A percentile compares a stretch with the other conserved stretches of the same genome.
These are phyloP conservation scores for Leptocoma aspasia DNA, from an alignment of 2,113 vertebrate species.

Conservation along the genomic window DNA sequence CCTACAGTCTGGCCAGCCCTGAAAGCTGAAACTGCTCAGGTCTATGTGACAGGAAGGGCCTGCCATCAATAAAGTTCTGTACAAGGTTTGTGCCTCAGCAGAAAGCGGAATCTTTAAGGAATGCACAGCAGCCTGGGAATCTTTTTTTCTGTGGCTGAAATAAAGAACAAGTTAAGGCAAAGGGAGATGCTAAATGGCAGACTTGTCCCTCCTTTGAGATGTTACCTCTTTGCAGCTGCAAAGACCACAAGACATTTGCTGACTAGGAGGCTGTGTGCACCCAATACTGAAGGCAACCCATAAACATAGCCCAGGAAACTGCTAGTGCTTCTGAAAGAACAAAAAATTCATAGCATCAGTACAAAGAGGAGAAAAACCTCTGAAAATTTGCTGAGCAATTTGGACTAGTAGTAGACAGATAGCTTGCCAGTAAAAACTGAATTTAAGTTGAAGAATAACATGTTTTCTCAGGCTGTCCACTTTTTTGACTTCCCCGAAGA, in stretches of 20 bases:
- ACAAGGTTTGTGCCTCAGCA: background rate
- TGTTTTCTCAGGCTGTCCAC: background rate
- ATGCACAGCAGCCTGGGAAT: background rate
- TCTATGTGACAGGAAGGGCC: background rate
- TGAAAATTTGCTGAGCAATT: background rate
- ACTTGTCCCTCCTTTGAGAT: background rate
- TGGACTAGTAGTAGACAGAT: background rate
- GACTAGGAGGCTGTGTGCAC: background rate
- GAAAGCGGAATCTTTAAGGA: background rate
- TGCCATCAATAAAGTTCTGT: background rate
- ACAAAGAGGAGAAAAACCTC: background rate
- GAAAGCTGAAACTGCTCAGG: background rate
- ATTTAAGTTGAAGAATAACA: background rate
- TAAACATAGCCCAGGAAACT: background rate
- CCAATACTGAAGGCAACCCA: background rate
- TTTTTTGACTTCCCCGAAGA: background rate
- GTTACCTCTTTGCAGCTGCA: background rate
- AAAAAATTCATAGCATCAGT: background rate
- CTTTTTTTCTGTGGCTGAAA: background rate
- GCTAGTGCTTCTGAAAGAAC: background rate
- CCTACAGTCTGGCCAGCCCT: background rate
- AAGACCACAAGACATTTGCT: background rate
- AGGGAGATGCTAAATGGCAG: background rate
- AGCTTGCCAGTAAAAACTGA: background rate
- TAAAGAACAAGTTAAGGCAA: conserved; percentile 27